Evolutionary conservation across 1,140 invertebrate species (phyloP).

Genomic region (Listronotus oregonensis): DNA sequence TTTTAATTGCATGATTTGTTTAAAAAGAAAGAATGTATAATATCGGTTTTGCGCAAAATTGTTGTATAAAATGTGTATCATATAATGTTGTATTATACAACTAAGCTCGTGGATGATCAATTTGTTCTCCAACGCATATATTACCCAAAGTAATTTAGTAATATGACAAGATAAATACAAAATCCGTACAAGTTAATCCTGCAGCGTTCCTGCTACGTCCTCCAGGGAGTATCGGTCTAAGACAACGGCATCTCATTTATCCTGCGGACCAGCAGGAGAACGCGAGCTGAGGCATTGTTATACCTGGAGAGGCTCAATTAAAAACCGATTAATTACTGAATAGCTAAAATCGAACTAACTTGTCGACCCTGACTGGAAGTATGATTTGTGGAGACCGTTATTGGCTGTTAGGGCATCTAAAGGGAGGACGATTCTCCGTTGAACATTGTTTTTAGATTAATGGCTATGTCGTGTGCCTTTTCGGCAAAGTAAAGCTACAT

Average conservation of each 20-base stretch:
- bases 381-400: slow-evolving; percentile 50
- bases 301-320: slow-evolving; percentile 47
- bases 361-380: slow-evolving; percentile 43
- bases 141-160: slow-evolving; percentile 50
- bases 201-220: slow-evolving; percentile 39
- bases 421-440: slow-evolving; percentile 1
- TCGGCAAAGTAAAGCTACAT: no score
- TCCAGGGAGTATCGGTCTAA: slow-evolving; percentile 47
- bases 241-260: slow-evolving; percentile 49
- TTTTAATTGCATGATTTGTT: no score
- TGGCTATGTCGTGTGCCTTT: slow-evolving; percentile 9
- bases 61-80: no score
- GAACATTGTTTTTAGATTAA: slow-evolving; percentile 22
- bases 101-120: slow-evolving; percentile 13
- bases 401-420: slow-evolving; percentile 34
- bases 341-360: slow-evolving; percentile 50
- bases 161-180: slow-evolving; percentile 54
- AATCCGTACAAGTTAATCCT: slow-evolving; percentile 51
- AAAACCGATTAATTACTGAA: slow-evolving; percentile 52
- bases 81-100: no score
- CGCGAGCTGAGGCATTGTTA: slow-evolving; percentile 20
- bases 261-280: slow-evolving; percentile 39
- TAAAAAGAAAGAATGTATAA: no score
- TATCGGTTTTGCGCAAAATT: no score
- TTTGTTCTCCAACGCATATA: slow-evolving; percentile 25